Evolutionary conservation across 2,797 vertebrate genomes (phyloP), one percentile per base, ranked within the genome.

Genomic region (Bucorvus abyssinicus): DNA sequence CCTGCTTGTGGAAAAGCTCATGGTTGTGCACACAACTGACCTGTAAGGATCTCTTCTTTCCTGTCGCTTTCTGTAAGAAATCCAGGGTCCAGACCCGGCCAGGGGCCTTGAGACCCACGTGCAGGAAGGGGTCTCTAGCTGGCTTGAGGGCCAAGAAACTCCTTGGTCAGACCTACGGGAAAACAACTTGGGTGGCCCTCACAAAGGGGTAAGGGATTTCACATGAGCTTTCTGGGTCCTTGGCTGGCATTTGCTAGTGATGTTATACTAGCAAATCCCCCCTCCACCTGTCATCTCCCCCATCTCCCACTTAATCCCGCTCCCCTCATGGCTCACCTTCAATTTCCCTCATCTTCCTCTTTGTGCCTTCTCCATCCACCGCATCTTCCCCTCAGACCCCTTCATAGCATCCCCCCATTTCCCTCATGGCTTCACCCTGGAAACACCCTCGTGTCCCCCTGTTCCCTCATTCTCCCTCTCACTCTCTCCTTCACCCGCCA

Each of bases 71-170:
- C 29, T 38, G 20, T 9, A 47, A 47, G 8, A 21, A 55, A 52
- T 6, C 15, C 47, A 18, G 23, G 18, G 24, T 42, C 7, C 15
- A 1, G 53, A n/a, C 44, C 42, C 29, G 44, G 16, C 29, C 52
- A 14, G 36, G 17, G 34, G 8, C 20, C 44, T 32, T 0, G 1
- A 20, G 47, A 10, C 8, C 20, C 0, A 0, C 9, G 38, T 0
- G 1, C 13, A 3, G 30, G 16, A 27, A 21, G 11, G 6, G 10
- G 12, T 29, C 44, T 52, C 21, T 5, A 5, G 7, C 27, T 44
- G 65, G 19, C 24, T 19, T 3, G 21, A 22, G 52, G 52, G 38
- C 7, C 15, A 26, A 7, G 0, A 1, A 76, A 22, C 38, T 74
- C 22, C 23, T 3, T 50, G 9, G 19, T 52, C 68, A 19, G 9